Percentiles rank a stretch among this genome's conserved stretches.
Conservation (phyloP, 1,140 invertebrate genomes). For the Saccostrea echinata region DNA sequence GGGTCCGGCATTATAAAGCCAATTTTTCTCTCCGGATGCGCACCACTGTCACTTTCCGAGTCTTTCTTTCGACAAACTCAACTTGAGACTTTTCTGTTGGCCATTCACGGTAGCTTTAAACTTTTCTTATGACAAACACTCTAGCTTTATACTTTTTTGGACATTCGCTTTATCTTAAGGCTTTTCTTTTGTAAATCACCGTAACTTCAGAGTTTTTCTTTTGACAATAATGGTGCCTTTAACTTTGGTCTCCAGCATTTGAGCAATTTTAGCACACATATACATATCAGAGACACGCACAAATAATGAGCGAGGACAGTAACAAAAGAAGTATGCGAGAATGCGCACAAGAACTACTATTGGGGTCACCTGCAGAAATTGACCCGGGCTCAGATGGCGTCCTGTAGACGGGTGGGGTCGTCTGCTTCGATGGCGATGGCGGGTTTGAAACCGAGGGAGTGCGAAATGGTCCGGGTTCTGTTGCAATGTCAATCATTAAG, state of each 20-base stretch:
- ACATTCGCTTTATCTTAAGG: no score
- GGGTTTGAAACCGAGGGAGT: neutral
- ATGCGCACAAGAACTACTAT: neutral
- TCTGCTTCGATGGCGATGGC: neutral
- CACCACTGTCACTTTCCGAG: no score
- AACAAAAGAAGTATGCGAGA: neutral
- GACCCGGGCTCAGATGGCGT: neutral
- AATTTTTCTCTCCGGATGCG: no score
- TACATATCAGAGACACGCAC: neutral
- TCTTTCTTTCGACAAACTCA: no score
- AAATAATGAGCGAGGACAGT: neutral
- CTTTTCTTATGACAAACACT: no score
- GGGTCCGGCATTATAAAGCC: no score
- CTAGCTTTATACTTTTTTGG: no score
- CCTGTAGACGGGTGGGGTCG: neutral
- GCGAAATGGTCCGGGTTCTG: neutral
- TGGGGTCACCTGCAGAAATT: neutral
- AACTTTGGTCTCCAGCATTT: slow-evolving; percentile 6
- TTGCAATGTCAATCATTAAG: neutral
- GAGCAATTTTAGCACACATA: neutral
- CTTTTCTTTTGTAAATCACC: no score
- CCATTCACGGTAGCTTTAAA: no score
- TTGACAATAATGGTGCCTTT: neutral
- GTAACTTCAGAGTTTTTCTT: neutral
- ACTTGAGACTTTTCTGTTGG: no score